Conservation (phyloP, 1,140 invertebrate genomes). For the Acyrthosiphon pisum region DNA sequence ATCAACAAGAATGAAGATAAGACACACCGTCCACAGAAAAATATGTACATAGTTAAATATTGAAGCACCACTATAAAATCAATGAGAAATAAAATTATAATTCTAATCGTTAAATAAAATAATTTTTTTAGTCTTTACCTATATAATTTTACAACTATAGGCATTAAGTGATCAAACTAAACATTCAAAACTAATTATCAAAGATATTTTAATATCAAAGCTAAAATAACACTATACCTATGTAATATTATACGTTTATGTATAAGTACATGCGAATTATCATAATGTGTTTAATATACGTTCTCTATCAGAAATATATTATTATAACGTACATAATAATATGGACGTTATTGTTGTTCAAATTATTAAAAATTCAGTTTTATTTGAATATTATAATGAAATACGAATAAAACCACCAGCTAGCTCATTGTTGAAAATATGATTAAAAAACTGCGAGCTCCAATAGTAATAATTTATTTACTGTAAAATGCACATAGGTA, state of each 20-base stretch:
- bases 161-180: too few species aligned
- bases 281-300: neutral
- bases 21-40: too few species aligned
- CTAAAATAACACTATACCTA: neutral
- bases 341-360: neutral
- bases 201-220: neutral
- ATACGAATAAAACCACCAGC: neutral
- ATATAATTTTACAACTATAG: too few species aligned
- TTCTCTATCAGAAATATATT: neutral
- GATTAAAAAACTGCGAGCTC: neutral
- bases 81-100: too few species aligned
- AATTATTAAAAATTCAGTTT: neutral
- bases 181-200: neutral
- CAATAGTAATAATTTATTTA: neutral
- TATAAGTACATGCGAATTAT: neutral
- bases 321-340: neutral
- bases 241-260: neutral
- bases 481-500: neutral
- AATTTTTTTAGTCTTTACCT: too few species aligned
- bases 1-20: too few species aligned
- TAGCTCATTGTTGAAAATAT: neutral
- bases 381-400: neutral
- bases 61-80: too few species aligned
- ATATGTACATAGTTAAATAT: too few species aligned
- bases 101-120: too few species aligned